phyloP scores from a whole-genome alignment of 2,888 invertebrate species.

The Ophioninae sp. region DNA sequence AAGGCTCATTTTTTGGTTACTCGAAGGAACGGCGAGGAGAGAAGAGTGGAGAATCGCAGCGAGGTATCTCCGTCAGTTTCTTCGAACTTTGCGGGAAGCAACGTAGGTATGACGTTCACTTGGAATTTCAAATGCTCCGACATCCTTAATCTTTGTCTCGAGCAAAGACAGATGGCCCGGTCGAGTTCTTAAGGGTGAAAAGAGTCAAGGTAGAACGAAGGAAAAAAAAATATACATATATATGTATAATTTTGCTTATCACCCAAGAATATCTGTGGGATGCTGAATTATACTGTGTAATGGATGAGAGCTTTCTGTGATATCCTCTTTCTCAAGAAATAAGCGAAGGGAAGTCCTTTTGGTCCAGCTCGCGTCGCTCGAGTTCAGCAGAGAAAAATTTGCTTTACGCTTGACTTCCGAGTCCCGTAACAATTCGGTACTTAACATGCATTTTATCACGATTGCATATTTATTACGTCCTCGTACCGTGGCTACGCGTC shows the following conservation, averaged over 20 bases:
- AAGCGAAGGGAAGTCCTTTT: not conserved
- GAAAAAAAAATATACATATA: not conserved
- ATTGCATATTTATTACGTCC: slow-evolving; percentile 9
- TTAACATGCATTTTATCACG: slow-evolving; percentile 3
- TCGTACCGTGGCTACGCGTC: not conserved
- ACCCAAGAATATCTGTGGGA: slow-evolving; percentile 35
- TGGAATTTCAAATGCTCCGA: slow-evolving; percentile 67
- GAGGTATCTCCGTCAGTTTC: slow-evolving; percentile 1
- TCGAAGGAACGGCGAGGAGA: not conserved
- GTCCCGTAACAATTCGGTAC: slow-evolving; percentile 30
- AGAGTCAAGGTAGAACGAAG: slow-evolving; percentile 13
- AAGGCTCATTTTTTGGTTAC: not conserved
- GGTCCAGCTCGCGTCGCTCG: slow-evolving; percentile 18
- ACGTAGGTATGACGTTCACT: slow-evolving; percentile 35
- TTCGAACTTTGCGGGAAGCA: slow-evolving; percentile 18
- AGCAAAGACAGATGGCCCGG: slow-evolving; percentile 42
- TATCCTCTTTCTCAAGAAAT: not conserved
- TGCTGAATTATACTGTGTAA: slow-evolving; percentile 48
- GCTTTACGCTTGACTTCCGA: slow-evolving; percentile 46
- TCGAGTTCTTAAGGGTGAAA: slow-evolving; percentile 49
- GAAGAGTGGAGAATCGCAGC: not conserved
- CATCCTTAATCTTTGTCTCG: slow-evolving; percentile 42
- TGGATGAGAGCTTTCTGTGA: slow-evolving; percentile 28
- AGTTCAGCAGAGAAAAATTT: slow-evolving; percentile 40
- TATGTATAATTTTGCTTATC: slow-evolving; percentile 6